Evolutionary conservation across 2,797 vertebrate species (phyloP).

Genomic region (Oreortyx pictus): DNA sequence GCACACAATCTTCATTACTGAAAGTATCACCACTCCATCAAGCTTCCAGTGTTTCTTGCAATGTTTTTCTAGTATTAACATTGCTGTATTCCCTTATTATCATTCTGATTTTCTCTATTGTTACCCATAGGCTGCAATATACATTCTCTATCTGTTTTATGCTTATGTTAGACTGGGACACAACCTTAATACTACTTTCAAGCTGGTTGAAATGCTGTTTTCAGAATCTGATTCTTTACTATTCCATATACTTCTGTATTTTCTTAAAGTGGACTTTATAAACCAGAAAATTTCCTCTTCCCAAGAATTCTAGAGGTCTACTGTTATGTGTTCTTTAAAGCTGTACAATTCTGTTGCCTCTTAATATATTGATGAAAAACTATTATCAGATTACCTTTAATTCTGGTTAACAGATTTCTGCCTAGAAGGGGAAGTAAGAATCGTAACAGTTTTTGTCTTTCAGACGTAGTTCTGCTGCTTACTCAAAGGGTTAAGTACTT

Average conservation of each 20-base stretch:
- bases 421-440: background rate
- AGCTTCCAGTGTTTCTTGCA: background rate
- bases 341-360: background rate
- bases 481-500: slow-evolving; percentile 3
- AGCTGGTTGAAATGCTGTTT: background rate
- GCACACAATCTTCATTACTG: background rate
- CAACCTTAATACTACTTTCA: background rate
- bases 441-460: slow-evolving; percentile 3
- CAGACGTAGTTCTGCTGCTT: background rate
- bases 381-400: background rate
- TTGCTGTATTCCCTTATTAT: background rate
- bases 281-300: background rate
- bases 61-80: background rate
- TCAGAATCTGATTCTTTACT: slow-evolving; percentile 2
- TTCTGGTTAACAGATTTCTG: slow-evolving; percentile 26
- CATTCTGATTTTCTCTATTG: background rate
- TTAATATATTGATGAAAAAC: background rate
- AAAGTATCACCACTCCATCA: background rate
- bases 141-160: background rate
- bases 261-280: background rate
- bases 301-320: background rate
- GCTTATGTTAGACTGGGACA: background rate
- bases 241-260: background rate
- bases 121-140: background rate
- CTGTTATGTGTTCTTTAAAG: slow-evolving; percentile 30